Conservation (phyloP, 2,113 vertebrate species). For the Plectropomus leopardus region DNA sequence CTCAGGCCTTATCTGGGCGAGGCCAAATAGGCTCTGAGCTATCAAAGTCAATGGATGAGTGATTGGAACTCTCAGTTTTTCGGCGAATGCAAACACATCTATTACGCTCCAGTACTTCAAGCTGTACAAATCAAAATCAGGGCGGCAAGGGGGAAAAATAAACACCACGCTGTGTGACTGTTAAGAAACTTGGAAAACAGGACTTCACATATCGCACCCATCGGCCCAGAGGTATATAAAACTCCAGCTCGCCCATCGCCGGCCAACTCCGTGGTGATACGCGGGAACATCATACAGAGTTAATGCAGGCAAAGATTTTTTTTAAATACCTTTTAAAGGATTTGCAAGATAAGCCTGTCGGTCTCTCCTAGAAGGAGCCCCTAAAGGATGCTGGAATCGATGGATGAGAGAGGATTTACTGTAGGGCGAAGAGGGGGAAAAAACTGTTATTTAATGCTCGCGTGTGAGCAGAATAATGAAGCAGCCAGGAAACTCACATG, state of each 20-base stretch:
- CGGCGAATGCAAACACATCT: slow-evolving; percentile 76
- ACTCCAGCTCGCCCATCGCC: slow-evolving; percentile 30
- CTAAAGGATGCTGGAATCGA: slow-evolving; percentile 79
- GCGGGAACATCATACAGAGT: slow-evolving; percentile 60
- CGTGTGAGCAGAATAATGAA: slow-evolving; percentile 77
- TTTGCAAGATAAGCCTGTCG: slow-evolving; percentile 82
- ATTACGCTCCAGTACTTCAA: slow-evolving; percentile 73
- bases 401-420: slow-evolving; percentile 83
- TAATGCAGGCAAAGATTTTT: slow-evolving; percentile 74
- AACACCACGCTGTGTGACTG: slow-evolving; percentile 61
- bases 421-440: slow-evolving; percentile 53
- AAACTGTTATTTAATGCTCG: slow-evolving; percentile 76
- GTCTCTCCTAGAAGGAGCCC: slow-evolving; percentile 59
- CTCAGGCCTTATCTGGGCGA: slow-evolving; percentile 77
- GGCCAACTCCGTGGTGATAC: slow-evolving; percentile 20
- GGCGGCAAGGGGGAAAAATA: slow-evolving; percentile 49
- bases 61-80: slow-evolving; percentile 74
- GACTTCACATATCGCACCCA: slow-evolving; percentile 37
- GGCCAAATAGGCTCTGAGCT: slow-evolving; percentile 81
- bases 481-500: slow-evolving; percentile 54
- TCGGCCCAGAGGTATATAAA: slow-evolving; percentile 51
- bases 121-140: slow-evolving; percentile 80
- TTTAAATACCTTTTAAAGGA: slow-evolving; percentile 81
- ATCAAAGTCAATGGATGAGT: slow-evolving; percentile 76
- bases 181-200: slow-evolving; percentile 66